These are phyloP conservation scores for Cylloceria caligata DNA, from an alignment of 2,888 invertebrate genomes.

Conservation along the genomic window DNA sequence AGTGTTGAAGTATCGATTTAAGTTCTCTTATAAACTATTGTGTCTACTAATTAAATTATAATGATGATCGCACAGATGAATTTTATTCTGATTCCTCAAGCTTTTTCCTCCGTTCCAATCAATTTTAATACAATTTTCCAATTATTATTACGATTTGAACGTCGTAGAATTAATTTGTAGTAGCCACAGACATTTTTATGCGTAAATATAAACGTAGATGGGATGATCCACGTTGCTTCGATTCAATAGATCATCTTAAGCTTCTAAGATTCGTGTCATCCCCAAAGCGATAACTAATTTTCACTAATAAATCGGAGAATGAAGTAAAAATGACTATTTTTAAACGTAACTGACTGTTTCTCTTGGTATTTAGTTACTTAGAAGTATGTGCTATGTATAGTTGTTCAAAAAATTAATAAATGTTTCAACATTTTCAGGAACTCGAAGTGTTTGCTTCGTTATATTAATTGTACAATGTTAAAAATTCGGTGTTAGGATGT, in stretches of 20 bases:
- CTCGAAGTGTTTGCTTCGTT: background rate
- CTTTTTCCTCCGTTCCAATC: background rate
- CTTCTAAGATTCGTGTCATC: background rate
- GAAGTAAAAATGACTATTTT: background rate
- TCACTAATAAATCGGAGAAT: background rate
- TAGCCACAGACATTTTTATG: background rate
- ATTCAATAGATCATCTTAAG: background rate
- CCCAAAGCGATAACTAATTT: background rate
- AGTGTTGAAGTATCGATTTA: constrained; percentile 52
- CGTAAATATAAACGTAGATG: background rate
- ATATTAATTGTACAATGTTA: background rate
- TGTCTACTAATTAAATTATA: constrained; percentile 59
- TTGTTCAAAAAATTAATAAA: background rate
- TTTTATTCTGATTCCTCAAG: constrained; percentile 21
- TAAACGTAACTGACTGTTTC: background rate
- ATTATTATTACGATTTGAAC: background rate
- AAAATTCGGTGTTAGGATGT: no score
- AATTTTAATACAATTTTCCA: background rate
- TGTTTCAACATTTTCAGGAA: background rate
- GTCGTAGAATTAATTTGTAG: no score
- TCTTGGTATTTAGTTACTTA: no score
- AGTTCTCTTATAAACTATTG: constrained; percentile 51
- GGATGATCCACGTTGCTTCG: background rate
- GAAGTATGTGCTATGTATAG: no score
- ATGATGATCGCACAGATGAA: constrained; percentile 44